These are phyloP conservation scores for Bruchidius siliquastri DNA, from an alignment of 2,888 invertebrate genomes.

Conservation along the genomic window DNA sequence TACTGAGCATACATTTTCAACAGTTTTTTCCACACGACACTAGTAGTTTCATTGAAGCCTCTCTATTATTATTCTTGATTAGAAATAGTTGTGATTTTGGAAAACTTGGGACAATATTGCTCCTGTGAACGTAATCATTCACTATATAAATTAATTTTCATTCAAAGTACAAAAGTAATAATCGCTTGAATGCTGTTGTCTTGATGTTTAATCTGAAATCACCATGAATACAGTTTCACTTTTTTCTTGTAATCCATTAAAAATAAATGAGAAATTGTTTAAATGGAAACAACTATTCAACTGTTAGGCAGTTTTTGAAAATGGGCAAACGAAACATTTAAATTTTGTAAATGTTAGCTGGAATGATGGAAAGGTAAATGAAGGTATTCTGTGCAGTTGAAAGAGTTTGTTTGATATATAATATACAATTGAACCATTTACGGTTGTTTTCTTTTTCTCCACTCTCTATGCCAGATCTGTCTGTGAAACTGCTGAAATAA, in stretches of 20 bases:
- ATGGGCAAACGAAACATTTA: slow-evolving; percentile 30
- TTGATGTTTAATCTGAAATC: slow-evolving; percentile 39
- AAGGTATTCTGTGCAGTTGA: slow-evolving; percentile 34
- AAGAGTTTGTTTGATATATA: slow-evolving; percentile 40
- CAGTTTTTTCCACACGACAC: not conserved
- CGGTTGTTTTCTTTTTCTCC: slow-evolving; percentile 15
- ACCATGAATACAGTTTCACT: slow-evolving; percentile 34
- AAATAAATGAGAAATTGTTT: slow-evolving; percentile 2
- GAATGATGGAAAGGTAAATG: slow-evolving; percentile 26
- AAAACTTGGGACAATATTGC: slow-evolving; percentile 39
- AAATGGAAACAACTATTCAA: slow-evolving; percentile 39
- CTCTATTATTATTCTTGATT: slow-evolving; percentile 19
- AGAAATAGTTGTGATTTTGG: slow-evolving; percentile 40
- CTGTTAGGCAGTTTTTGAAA: slow-evolving; percentile 35
- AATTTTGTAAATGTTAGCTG: slow-evolving; percentile 27
- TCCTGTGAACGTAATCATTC: slow-evolving; percentile 16
- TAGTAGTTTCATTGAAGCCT: not conserved
- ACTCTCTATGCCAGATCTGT: no score
- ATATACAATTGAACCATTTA: slow-evolving; percentile 37
- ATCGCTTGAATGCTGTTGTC: slow-evolving; percentile 32
- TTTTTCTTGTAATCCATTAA: slow-evolving; percentile 32
- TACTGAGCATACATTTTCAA: not conserved
- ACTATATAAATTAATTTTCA: slow-evolving; percentile 7
- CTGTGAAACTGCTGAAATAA: no score
- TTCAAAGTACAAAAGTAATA: not conserved